Conservation (phyloP, 2,888 invertebrate genomes). For the Erebia epiphron region DNA sequence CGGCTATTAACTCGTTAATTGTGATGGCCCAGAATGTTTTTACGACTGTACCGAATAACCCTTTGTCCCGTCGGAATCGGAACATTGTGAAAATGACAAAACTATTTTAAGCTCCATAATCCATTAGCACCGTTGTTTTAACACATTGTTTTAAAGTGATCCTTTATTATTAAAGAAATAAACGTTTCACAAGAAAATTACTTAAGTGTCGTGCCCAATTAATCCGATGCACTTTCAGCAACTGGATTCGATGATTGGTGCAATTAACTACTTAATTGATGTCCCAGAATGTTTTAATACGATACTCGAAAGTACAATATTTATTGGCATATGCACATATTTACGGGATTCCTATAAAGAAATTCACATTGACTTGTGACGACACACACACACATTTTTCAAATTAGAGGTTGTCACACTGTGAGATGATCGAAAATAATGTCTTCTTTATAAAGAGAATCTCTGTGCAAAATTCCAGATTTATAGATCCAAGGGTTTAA, state of each 20-base stretch:
- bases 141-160: neutral
- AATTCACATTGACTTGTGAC: neutral
- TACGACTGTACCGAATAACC: constrained; percentile 3
- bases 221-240: constrained; percentile 9
- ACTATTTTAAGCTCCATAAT: neutral
- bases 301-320: neutral
- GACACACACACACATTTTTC: too few relatives aligned
- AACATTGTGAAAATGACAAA: too few relatives aligned
- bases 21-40: constrained; percentile 17
- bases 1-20: constrained; percentile 36
- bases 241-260: neutral
- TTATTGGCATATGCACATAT: neutral
- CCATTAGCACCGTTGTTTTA: neutral
- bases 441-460: too few relatives aligned
- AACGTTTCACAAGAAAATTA: neutral
- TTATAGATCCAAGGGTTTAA: too few relatives aligned
- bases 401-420: neutral
- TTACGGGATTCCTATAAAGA: neutral
- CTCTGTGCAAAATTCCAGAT: too few relatives aligned
- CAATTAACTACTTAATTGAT: constrained; percentile 10
- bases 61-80: neutral
- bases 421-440: too few relatives aligned
- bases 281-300: constrained; percentile 23
- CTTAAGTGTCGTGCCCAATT: neutral
- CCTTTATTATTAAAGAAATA: neutral